phyloP scores from a whole-genome alignment of 2,113 vertebrate species.

The Microtus oregoni region DNA sequence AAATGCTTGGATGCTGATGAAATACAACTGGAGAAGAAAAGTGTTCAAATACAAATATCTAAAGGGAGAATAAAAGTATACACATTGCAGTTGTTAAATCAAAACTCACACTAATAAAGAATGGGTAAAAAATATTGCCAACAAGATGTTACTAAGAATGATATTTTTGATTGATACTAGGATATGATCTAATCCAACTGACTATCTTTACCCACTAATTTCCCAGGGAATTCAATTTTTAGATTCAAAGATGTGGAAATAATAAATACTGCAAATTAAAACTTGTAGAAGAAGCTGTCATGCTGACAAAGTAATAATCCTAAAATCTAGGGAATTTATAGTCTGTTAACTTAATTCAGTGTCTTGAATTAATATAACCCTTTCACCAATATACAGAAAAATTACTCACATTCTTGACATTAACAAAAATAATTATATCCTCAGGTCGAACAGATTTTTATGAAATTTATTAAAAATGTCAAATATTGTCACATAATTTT shows the following conservation, averaged over 20 bases:
- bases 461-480: slow-evolving; percentile 7
- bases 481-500: slow-evolving; percentile 41
- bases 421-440: slow-evolving; percentile 36
- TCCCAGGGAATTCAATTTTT: slow-evolving; percentile 6
- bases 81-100: not conserved
- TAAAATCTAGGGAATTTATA: slow-evolving; percentile 18
- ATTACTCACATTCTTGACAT: not conserved
- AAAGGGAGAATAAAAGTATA: not conserved
- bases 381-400: slow-evolving; percentile 28
- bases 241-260: slow-evolving; percentile 20
- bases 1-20: not conserved
- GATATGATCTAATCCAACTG: not conserved
- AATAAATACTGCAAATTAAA: slow-evolving; percentile 51
- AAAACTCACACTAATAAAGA: not conserved
- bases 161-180: not conserved
- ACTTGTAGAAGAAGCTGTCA: not conserved
- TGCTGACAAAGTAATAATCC: not conserved
- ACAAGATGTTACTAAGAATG: not conserved
- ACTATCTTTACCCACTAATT: not conserved
- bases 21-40: not conserved
- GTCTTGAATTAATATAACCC: slow-evolving; percentile 2
- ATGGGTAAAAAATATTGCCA: not conserved
- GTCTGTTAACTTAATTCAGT: slow-evolving; percentile 35
- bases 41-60: not conserved
- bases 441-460: not conserved